Evolutionary conservation across 2,797 vertebrate genomes (phyloP).

Genomic region (Syndactyla subalaris): DNA sequence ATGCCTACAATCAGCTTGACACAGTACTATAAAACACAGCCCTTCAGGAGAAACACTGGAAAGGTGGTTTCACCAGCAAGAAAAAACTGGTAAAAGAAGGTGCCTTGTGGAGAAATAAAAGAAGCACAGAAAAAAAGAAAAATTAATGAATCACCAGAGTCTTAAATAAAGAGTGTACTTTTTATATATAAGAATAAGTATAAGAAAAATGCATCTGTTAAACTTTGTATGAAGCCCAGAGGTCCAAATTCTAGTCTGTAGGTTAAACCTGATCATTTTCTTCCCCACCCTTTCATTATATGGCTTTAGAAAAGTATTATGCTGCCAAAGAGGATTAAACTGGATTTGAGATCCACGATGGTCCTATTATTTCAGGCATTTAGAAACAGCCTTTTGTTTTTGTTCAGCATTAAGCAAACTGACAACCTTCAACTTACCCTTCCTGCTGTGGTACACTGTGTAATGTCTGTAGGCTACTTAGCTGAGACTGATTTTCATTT

Average conservation of each 20-base stretch:
- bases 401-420: neutral
- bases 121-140: neutral
- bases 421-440: constrained; percentile 19
- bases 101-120: neutral
- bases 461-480: neutral
- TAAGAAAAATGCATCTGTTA: neutral
- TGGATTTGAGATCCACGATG: constrained; percentile 22
- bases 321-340: constrained; percentile 49
- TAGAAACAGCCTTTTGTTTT: constrained; percentile 17
- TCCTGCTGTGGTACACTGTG: neutral
- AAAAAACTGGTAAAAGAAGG: neutral
- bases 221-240: neutral
- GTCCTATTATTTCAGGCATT: constrained; percentile 10
- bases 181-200: neutral
- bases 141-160: neutral
- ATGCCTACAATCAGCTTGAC: neutral
- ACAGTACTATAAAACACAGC: neutral
- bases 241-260: neutral
- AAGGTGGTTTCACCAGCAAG: neutral
- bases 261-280: constrained; percentile 15
- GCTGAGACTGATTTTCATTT: neutral
- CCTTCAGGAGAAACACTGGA: neutral
- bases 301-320: neutral
- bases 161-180: neutral
- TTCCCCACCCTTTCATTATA: neutral